Base-by-base conservation (phyloP, 1,140 invertebrate genomes). In the Melanaphis sacchari region DNA sequence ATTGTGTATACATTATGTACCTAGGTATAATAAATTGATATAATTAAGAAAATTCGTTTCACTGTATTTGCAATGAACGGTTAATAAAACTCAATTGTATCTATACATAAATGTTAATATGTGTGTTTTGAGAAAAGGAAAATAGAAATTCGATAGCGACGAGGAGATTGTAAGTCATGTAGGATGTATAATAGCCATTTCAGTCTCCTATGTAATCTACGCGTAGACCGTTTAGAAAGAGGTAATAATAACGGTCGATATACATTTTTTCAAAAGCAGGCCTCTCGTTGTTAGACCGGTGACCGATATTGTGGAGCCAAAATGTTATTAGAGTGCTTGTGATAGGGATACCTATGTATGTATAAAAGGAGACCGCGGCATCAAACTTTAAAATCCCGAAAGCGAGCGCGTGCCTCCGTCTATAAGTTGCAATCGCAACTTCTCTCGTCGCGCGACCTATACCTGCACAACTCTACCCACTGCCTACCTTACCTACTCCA, bases 361-460 rank as follows among this genome's bases (percentile, higher is more conserved):
- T 84, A 81, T 46, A 82, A 49, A 76, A 92, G 31, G 66, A 46
- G 7, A 43, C 43, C 31, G 31, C 31, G 18, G 59, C 66, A 31
- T 46, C 41, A 46, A 84, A 84, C 43, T 84, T 84, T 92, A 93
- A 93, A 93, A 93, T 82, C 91, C 91, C 43, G 26, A 26, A 36
- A 43, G 66, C 66, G 66, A 91, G 43, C 91, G 76, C 91, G 91
- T 92, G 91, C 91, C 91, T 36, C 24, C 76, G 46, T 46, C 85
- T 87, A 87, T 43, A 43, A 41, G 84, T 87, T 40, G 82, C 38
- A 24, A 76, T 76, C 22, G 59, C n/a, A n/a, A 76, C 59, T 76
- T n/a, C 59, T 76, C 82, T 8, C 38, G 38, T 41, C 82, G 22
- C 82, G 22, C 38, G 38, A 82, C 76, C 76, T 24, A 49, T 49